Evolutionary conservation across 2,888 invertebrate species (phyloP), one percentile per base, ranked within the genome.

Genomic region (Athalia circularis): DNA sequence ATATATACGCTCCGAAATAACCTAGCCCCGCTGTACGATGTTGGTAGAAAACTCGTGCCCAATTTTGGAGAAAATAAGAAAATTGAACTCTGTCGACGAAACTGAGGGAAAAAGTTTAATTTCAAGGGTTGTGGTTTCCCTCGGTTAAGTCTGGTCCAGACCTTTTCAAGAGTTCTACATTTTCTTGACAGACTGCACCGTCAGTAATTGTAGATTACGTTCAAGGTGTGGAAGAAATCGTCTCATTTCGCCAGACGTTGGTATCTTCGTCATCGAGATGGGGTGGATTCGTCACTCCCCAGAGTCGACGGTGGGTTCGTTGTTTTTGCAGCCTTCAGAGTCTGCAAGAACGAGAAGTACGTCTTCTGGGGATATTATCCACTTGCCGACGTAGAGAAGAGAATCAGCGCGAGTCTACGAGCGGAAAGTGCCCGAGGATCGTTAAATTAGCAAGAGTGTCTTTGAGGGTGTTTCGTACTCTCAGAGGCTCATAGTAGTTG

Each of bases 401-500:
- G 77, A 77, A 70, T 52, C 87, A 86, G 86, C 84, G 86, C 82
- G 81, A 83, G 85, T 82, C 87, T 89, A 62, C 62, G 62, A 75
- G 75, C 75, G 75, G 62, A 75, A 75, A 75, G 75, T 75, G 75
- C 62, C 64, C 86, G 88, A 89, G 89, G 89, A 89, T 89, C 89
- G 89, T 90, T 89, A 90, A 89, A 90, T 90, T 90, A 90, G 89
- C 87, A 85, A 84, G 86, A 88, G 88, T 88, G 87, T 88, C 89
- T 88, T 89, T 87, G 89, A 89, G 88, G 86, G 85, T 85, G 84
- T 84, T 85, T 87, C 84, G 85, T 84, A 74, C 75, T 75, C 75
- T 62, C 75, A 47, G 62, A 48, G 75, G 59, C 75, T 61, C 64
- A 50, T 72, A 47, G 47, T 64, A 85, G 86, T 84, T 84, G 84